phyloP scores from a whole-genome alignment of 2,113 vertebrate species.

The Rhodinocichla rosea region DNA sequence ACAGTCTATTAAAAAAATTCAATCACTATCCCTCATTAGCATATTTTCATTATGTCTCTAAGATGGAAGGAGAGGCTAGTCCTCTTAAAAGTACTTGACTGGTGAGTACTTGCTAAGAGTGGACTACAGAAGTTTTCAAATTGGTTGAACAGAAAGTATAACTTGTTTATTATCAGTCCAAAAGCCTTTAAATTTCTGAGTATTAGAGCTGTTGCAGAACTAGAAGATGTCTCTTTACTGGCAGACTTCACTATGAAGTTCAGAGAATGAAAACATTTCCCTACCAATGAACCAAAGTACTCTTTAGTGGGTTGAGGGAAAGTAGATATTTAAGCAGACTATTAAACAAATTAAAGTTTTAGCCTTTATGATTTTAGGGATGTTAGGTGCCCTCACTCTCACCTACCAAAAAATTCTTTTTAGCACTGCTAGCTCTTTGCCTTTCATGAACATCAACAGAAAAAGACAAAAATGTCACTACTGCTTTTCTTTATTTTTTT shows the following conservation, averaged over 20 bases:
- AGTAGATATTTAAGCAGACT: background rate
- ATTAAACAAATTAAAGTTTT: background rate
- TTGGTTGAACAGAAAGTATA: background rate
- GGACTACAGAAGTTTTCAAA: background rate
- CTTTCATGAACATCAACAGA: background rate
- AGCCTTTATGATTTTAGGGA: background rate
- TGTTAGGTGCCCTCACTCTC: background rate
- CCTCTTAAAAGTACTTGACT: background rate
- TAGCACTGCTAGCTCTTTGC: background rate
- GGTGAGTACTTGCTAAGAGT: background rate
- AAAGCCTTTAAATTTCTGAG: background rate
- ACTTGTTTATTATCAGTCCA: background rate
- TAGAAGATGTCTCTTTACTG: background rate
- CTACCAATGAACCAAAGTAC: background rate
- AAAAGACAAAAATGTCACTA: background rate
- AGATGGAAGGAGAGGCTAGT: background rate
- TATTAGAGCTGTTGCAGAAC: background rate
- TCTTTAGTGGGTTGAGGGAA: background rate
- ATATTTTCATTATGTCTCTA: background rate
- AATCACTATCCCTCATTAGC: background rate
- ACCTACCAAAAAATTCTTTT: background rate
- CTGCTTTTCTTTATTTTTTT: background rate
- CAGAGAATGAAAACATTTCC: background rate
- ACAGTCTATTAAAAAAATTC: background rate
- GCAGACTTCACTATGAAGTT: background rate